These are phyloP conservation scores for Buathra laborator DNA, from an alignment of 2,888 invertebrate species.

Conservation along the genomic window DNA sequence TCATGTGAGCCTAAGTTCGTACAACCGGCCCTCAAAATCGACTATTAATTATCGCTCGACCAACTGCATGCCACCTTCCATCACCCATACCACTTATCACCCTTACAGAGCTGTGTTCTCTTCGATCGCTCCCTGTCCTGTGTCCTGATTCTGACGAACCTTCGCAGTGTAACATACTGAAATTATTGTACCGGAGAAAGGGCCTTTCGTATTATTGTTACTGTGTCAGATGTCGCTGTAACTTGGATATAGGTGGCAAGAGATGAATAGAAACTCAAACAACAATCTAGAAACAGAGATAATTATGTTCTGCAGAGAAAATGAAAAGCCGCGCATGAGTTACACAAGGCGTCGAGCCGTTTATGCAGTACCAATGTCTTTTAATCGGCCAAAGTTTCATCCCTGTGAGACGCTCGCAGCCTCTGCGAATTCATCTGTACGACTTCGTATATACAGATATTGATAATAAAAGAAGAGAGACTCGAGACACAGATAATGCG, in stretches of 20 bases:
- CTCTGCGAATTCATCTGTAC: conserved; percentile 7
- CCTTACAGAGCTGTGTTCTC: conserved; percentile 19
- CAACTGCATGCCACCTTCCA: conserved; percentile 47
- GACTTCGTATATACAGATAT: conserved; percentile 29
- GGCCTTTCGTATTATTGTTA: background rate
- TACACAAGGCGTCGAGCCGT: conserved; percentile 2
- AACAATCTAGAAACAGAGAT: background rate
- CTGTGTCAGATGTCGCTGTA: background rate
- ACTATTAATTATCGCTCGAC: conserved; percentile 67
- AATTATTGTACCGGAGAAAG: background rate
- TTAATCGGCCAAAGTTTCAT: conserved; percentile 40
- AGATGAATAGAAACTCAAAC: background rate
- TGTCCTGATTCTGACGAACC: background rate
- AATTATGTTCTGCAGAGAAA: background rate
- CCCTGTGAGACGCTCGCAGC: conserved; percentile 22
- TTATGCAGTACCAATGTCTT: conserved; percentile 32
- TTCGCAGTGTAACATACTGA: background rate
- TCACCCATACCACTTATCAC: conserved; percentile 36
- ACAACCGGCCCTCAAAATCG: conserved; percentile 52
- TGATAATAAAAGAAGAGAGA: conserved; percentile 6
- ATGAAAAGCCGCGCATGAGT: conserved; percentile 3
- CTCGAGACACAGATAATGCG: background rate
- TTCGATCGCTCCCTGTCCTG: background rate
- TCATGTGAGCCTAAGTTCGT: conserved; percentile 44
- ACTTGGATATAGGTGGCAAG: background rate